Evolutionary conservation across 2,113 vertebrate species (phyloP), one percentile per base, ranked within the genome.

Genomic region (Hucho hucho): DNA sequence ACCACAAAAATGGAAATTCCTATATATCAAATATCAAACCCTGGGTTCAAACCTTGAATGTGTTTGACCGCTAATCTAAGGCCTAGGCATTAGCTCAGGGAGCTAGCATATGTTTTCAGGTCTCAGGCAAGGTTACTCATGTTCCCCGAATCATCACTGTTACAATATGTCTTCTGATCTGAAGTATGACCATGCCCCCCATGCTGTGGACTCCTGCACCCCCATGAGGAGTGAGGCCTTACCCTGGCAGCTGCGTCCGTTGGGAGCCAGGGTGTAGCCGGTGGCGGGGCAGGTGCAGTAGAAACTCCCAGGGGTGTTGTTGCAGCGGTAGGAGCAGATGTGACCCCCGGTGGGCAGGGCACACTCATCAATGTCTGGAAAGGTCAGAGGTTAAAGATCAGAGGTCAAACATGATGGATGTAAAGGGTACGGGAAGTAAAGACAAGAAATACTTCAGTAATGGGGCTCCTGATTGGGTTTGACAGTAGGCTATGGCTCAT

Each of bases 221-320:
- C n/a, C 37, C 43, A 18, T n/a, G 1, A 13, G 14, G 25, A 32
- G 22, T n/a, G 12, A 49, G 13, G n/a, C 13, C 91, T 80, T 81
- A 98, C 98, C 98, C 89, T 98, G 97, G 87, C 98, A 99, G 87
- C 93, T 97, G 69, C 97, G 96, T n/a, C 96, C 96, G 0, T 98
- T 98, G 75, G 94, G 72, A 0, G 96, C 94, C 80, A 99, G 79
- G 66, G 93, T 94, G 86, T 99, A 99, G 20, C 97, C 96, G 0
- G 29, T 84, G 0, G 88, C 32, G 0, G 97, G 97, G 65, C 98
- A 99, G 80, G 95, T 94, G 80, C 98, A 99, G 37, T 96, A 95
- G 91, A 98, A 99, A 83, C 96, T 99, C 4, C 97, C 98, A 0
- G 95, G 95, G 4, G 93, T 75, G 78, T 99, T 99, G 88, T 95